Conservation (phyloP, 2,797 vertebrate species). For the Anolis apletophallus region DNA sequence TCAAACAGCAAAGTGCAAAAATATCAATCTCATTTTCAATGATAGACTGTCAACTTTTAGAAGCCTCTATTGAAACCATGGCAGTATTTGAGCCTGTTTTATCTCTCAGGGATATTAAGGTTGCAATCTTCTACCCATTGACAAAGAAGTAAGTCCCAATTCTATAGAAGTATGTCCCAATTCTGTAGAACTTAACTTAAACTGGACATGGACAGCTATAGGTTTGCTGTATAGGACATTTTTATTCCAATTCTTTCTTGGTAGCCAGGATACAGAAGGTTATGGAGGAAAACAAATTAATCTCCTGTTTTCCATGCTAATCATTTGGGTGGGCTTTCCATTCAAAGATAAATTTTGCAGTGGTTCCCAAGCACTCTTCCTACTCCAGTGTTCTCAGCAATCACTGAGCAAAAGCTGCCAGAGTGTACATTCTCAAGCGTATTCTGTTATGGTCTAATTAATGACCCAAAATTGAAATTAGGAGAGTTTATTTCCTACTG, state of each 20-base stretch:
- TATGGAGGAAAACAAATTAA: neutral
- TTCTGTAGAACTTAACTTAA: neutral
- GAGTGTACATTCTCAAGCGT: neutral
- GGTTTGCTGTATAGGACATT: neutral
- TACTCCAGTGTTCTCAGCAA: neutral
- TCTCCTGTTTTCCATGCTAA: neutral
- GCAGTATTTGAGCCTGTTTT: neutral
- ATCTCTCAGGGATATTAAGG: too few relatives aligned
- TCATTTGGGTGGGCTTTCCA: neutral
- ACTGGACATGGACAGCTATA: neutral
- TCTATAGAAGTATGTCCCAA: too few relatives aligned
- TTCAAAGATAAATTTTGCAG: neutral
- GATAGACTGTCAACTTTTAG: neutral
- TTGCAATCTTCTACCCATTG: too few relatives aligned
- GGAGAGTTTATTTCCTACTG: neutral
- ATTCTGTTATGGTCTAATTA: neutral
- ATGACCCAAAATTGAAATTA: slow-evolving; percentile 7
- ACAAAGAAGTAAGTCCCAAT: too few relatives aligned
- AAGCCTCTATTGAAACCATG: neutral
- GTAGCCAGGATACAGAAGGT: neutral
- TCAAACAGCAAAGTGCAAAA: too few relatives aligned
- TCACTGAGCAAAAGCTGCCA: neutral
- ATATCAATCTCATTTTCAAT: neutral
- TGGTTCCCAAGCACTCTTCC: neutral
- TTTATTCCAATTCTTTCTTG: neutral